phyloP scores from a whole-genome alignment of 1,140 invertebrate genomes.

The Bombus consobrinus region DNA sequence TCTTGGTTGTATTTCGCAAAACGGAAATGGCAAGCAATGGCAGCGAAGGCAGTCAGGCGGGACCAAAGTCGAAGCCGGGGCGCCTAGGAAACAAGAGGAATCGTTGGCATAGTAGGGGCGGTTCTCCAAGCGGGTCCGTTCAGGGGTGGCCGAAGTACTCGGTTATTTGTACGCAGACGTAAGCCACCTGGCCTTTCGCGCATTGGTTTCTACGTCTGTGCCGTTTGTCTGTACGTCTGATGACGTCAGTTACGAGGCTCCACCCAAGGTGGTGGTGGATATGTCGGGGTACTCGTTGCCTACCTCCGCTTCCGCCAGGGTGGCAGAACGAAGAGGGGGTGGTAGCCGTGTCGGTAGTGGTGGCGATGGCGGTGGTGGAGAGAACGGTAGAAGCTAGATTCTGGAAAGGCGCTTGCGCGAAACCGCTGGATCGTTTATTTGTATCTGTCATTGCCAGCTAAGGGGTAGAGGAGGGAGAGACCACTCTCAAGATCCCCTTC shows the following conservation, averaged over 20 bases:
- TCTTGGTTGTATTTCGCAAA: background rate
- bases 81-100: conserved; percentile 50
- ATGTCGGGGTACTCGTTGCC: conserved; percentile 49
- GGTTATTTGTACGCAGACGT: conserved; percentile 72
- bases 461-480: conserved; percentile 61
- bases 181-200: conserved; percentile 68
- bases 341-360: conserved; percentile 25
- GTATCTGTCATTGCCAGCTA: conserved; percentile 82
- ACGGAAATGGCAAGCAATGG: conserved; percentile 57
- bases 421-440: conserved; percentile 79
- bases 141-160: conserved; percentile 38
- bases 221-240: conserved; percentile 79
- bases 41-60: conserved; percentile 52
- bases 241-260: conserved; percentile 77
- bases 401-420: conserved; percentile 73
- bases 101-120: conserved; percentile 46
- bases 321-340: conserved; percentile 48
- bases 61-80: conserved; percentile 43
- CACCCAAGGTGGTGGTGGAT: conserved; percentile 74
- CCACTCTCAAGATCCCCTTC: conserved; percentile 58
- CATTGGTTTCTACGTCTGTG: conserved; percentile 82
- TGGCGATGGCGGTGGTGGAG: conserved; percentile 11
- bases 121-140: conserved; percentile 65
- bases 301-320: conserved; percentile 58
- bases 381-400: conserved; percentile 45